Evolutionary conservation across 2,888 invertebrate genomes (phyloP).

Genomic region (Parnassius orleans): DNA sequence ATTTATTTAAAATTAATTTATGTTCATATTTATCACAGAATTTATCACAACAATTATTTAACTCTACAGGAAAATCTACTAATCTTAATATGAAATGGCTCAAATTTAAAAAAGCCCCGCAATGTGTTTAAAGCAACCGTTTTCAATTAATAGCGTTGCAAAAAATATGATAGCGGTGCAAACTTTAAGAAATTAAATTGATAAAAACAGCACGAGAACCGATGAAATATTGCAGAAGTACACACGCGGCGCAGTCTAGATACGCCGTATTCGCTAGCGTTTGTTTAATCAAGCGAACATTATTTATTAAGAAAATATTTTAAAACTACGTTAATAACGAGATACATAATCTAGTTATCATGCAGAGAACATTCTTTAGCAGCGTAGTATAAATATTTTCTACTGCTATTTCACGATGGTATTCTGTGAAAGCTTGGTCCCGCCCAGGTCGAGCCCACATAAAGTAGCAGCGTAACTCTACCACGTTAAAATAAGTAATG

Average conservation of each 20-base stretch:
- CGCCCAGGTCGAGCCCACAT: no score
- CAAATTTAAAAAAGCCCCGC: no score
- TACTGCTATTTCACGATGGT: no score
- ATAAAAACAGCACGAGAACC: constrained; percentile 6
- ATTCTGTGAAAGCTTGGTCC: no score
- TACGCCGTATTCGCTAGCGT: neutral
- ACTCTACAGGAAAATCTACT: no score
- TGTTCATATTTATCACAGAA: no score
- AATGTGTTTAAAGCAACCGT: no score
- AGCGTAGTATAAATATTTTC: neutral
- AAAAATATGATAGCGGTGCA: constrained; percentile 1
- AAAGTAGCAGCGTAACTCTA: no score
- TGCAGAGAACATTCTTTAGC: neutral
- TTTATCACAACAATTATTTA: no score
- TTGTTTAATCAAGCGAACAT: constrained; percentile 15
- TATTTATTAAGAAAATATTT: constrained; percentile 15
- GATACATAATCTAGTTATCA: neutral
- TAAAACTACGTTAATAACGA: constrained; percentile 7
- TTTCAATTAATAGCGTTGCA: neutral
- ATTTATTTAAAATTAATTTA: no score
- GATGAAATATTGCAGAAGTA: constrained; percentile 13
- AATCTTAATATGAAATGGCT: no score
- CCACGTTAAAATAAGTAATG: no score
- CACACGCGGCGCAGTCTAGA: neutral
- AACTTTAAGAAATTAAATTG: constrained; percentile 1